Evolutionary conservation across 1,140 invertebrate species (phyloP).

Genomic region (Cotesia typhae): DNA sequence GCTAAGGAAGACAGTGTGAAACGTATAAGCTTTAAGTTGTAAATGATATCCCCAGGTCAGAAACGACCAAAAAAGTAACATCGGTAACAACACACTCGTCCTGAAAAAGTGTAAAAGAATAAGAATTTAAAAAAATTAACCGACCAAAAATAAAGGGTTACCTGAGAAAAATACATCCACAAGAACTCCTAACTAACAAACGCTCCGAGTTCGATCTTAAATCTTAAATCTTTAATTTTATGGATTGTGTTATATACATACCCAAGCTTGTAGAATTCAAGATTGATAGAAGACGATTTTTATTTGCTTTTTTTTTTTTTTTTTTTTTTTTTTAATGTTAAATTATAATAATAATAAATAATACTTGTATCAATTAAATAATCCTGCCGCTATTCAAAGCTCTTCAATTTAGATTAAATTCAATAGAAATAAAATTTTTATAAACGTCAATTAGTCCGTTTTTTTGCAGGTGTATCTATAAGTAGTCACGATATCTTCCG

Average conservation of each 20-base stretch:
- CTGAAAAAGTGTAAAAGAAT: conserved; percentile 18
- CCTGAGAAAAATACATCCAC: conserved; percentile 28
- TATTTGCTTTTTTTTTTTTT: not conserved
- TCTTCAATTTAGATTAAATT: no score
- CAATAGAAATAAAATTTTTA: no score
- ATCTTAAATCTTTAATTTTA: conserved; percentile 35
- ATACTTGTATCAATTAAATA: no score
- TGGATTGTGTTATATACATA: not conserved
- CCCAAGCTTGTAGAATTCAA: conserved; percentile 11
- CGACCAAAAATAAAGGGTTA: conserved; percentile 14
- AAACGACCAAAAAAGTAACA: conserved; percentile 9
- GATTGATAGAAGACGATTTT: not conserved
- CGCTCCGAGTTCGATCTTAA: conserved; percentile 39
- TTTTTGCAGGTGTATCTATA: no score
- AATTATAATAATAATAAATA: no score
- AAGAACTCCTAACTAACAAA: conserved; percentile 38
- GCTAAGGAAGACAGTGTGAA: no score
- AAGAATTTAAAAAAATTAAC: conserved; percentile 5
- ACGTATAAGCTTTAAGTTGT: conserved; percentile 35
- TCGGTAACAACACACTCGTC: conserved; percentile 8
- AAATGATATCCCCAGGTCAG: conserved; percentile 33
- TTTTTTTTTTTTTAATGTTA: not conserved
- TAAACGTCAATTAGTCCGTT: no score
- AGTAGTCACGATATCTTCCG: no score
- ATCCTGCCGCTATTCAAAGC: no score